Percentiles rank a stretch among this genome's conserved stretches.
These are phyloP conservation scores for Odontothrips loti DNA, from an alignment of 2,888 invertebrate species.

Conservation along the genomic window DNA sequence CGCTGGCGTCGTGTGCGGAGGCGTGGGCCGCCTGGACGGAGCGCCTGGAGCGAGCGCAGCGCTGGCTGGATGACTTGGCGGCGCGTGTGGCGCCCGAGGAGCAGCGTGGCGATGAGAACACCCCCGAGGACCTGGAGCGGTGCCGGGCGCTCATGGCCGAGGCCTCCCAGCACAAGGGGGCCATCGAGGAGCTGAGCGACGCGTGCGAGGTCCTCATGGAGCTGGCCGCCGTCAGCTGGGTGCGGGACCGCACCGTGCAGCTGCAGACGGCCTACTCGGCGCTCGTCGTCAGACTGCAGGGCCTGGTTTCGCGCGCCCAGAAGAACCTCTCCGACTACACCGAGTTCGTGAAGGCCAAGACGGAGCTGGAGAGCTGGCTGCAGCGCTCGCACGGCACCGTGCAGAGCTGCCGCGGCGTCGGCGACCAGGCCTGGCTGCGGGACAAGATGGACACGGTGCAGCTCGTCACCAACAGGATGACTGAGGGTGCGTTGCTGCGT, in stretches of 20 bases:
- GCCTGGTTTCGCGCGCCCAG: slow-evolving; percentile 77
- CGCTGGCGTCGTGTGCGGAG: slow-evolving; percentile 68
- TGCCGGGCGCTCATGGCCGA: slow-evolving; percentile 70
- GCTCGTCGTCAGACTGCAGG: slow-evolving; percentile 72
- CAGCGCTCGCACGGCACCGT: slow-evolving; percentile 74
- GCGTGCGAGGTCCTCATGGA: slow-evolving; percentile 83
- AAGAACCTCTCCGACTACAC: slow-evolving; percentile 88
- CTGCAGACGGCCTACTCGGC: slow-evolving; percentile 77
- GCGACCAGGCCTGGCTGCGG: slow-evolving; percentile 69
- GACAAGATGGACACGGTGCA: slow-evolving; percentile 75
- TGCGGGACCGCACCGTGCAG: slow-evolving; percentile 80
- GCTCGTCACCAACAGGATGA: slow-evolving; percentile 62
- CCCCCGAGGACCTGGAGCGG: slow-evolving; percentile 71
- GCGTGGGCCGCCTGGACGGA: slow-evolving; percentile 78
- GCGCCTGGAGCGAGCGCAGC: slow-evolving; percentile 66
- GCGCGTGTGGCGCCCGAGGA: slow-evolving; percentile 59
- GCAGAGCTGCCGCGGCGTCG: slow-evolving; percentile 75
- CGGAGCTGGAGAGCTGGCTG: slow-evolving; percentile 79
- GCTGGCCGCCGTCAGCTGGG: slow-evolving; percentile 76
- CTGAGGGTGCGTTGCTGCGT: slow-evolving; percentile 56
- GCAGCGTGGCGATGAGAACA: slow-evolving; percentile 60
- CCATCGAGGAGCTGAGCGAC: slow-evolving; percentile 79
- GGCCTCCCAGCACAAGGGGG: slow-evolving; percentile 68
- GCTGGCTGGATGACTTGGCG: slow-evolving; percentile 69
- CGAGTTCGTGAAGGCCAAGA: slow-evolving; percentile 81